Conservation (phyloP, 2,888 invertebrate genomes). For the Acrocera orbiculus region DNA sequence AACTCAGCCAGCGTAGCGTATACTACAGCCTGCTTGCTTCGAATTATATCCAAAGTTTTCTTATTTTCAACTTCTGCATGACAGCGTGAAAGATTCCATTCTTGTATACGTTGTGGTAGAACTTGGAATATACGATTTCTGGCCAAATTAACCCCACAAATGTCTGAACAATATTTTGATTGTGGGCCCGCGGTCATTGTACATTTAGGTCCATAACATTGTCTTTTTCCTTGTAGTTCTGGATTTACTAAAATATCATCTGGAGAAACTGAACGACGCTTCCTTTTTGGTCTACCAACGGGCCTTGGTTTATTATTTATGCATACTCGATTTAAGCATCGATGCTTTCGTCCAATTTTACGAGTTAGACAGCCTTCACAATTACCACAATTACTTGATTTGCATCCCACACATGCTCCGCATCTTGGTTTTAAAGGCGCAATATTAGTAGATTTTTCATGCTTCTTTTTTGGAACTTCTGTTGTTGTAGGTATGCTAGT, state of each 20-base stretch:
- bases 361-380: slow-evolving; percentile 27
- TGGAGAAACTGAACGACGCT: slow-evolving; percentile 22
- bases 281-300: slow-evolving; percentile 19
- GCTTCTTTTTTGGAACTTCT: slow-evolving; percentile 13
- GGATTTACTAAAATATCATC: slow-evolving; percentile 25
- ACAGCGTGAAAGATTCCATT: slow-evolving; percentile 78
- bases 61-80: slow-evolving; percentile 70
- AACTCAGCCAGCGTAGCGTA: slow-evolving; percentile 61
- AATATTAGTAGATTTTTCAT: slow-evolving; percentile 11
- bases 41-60: slow-evolving; percentile 49
- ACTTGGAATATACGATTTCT: slow-evolving; percentile 69
- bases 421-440: slow-evolving; percentile 36
- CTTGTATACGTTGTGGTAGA: slow-evolving; percentile 78
- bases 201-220: slow-evolving; percentile 89
- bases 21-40: slow-evolving; percentile 62
- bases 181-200: slow-evolving; percentile 52
- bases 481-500: slow-evolving; percentile 16
- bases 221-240: slow-evolving; percentile 46
- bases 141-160: slow-evolving; percentile 80
- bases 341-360: slow-evolving; percentile 29
- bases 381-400: slow-evolving; percentile 25
- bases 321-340: slow-evolving; percentile 36
- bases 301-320: slow-evolving; percentile 24
- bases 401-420: slow-evolving; percentile 59
- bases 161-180: slow-evolving; percentile 87